Evolutionary conservation across 2,113 vertebrate genomes (phyloP).

Genomic region (Oreochromis niloticus): DNA sequence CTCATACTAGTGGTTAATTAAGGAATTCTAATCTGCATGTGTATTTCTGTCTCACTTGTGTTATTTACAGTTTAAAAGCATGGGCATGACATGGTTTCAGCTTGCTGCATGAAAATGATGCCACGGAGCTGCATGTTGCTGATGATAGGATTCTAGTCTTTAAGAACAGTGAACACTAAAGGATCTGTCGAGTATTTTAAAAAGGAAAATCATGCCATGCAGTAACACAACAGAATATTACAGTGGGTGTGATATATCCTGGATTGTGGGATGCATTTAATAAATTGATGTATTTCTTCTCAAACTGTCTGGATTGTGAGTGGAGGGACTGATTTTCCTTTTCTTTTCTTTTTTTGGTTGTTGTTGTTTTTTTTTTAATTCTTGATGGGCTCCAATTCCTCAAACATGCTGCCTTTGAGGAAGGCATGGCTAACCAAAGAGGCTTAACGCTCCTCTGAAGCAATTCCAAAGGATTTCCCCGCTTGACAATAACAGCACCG

Average conservation of each 20-base stretch:
- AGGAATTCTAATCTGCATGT: neutral
- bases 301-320: constrained; percentile 28
- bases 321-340: constrained; percentile 19
- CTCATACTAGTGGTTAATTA: neutral
- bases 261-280: constrained; percentile 6
- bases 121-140: neutral
- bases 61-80: neutral
- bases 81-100: neutral
- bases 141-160: neutral
- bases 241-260: neutral
- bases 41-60: neutral
- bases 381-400: constrained; percentile 42
- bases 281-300: constrained; percentile 22
- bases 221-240: neutral
- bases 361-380: neutral
- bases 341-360: neutral
- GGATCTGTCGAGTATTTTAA: neutral
- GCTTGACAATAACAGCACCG: constrained; percentile 66
- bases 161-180: neutral
- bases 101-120: neutral
- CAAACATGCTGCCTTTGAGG: constrained; percentile 61
- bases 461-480: constrained; percentile 72
- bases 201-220: neutral
- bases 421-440: constrained; percentile 66
- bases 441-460: constrained; percentile 72